These are phyloP conservation scores for Harpagoxenus sublaevis DNA, from an alignment of 2,888 invertebrate species.

Conservation along the genomic window DNA sequence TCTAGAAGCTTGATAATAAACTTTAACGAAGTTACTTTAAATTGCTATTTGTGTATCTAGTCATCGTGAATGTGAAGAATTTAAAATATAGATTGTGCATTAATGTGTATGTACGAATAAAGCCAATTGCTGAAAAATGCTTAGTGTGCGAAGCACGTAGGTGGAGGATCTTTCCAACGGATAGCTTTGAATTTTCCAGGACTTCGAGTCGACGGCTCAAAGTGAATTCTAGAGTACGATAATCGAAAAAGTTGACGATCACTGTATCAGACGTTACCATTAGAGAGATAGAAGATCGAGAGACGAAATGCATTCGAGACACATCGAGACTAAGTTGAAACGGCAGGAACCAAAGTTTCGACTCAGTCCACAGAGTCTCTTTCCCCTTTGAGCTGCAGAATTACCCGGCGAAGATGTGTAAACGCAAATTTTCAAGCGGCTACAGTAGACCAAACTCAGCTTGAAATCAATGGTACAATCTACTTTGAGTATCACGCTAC, in stretches of 20 bases:
- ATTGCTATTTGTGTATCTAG: neutral
- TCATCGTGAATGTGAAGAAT: neutral
- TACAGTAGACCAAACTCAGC: constrained; percentile 34
- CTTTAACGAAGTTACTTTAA: neutral
- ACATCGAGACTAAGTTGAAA: constrained; percentile 63
- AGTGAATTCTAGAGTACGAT: constrained; percentile 55
- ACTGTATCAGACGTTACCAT: constrained; percentile 50
- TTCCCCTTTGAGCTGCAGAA: constrained; percentile 53
- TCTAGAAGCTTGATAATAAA: neutral
- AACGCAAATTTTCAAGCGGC: constrained; percentile 51
- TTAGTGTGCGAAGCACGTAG: constrained; percentile 7
- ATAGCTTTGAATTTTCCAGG: constrained; percentile 40
- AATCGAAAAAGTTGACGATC: constrained; percentile 57
- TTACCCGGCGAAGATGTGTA: constrained; percentile 47
- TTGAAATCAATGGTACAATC: constrained; percentile 45
- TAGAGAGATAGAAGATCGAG: constrained; percentile 45
- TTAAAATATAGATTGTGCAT: neutral
- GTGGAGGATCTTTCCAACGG: neutral
- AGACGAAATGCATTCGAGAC: constrained; percentile 72
- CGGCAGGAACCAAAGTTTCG: constrained; percentile 68
- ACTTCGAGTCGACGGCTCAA: constrained; percentile 28
- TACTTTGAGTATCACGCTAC: constrained; percentile 15
- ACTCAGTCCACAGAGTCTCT: constrained; percentile 60
- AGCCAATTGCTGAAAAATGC: neutral
- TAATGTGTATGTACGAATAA: neutral